Base-by-base conservation (phyloP, 2,113 vertebrate species). In the Athene cunicularia region DNA sequence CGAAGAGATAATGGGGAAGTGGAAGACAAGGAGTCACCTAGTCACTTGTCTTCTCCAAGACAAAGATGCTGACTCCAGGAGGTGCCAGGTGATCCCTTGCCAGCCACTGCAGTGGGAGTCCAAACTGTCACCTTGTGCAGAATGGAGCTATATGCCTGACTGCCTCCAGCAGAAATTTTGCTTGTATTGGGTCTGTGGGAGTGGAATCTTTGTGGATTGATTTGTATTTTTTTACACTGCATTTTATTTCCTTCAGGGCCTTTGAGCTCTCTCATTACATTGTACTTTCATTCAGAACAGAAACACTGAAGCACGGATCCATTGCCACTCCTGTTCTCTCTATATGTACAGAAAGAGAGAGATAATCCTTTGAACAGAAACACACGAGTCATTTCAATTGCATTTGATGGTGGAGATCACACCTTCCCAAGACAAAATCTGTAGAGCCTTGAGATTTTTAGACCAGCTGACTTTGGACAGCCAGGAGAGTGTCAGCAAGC, bases 141-240 rank as follows among this genome's bases (percentile, higher is more conserved):
- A 76, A n/a, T 0, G 2, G 11, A 82, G 27, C 45, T 53, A 19
- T 14, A 39, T 0, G 2, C 5, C 20, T 52, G 18, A 32, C 14
- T 72, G 56, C 11, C 39, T 63, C 12, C 49, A 80, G 43, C 0
- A 1, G 27, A 84, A 92, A 63, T 58, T 50, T 66, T 66, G 5
- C 9, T 74, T 87, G 3, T 22, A 8, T 14, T 73, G 8, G 12
- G 8, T 32, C 22, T 63, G 17, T n/a, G n/a, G 14, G 19, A 58
- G 7, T 26, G 11, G 12, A 20, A 33, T 33, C 33, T 67, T 37
- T 47, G n/a, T 10, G 5, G 10, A 27, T 17, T 58, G 6, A 52
- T 76, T 66, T 63, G 20, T 63, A 27, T 5, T 55, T 72, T 92
- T 88, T 95, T 8, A 68, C 27, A 21, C 4, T 33, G 14, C 5